Conservation (phyloP, 2,888 invertebrate species). For the Argyresthia goedartella region DNA sequence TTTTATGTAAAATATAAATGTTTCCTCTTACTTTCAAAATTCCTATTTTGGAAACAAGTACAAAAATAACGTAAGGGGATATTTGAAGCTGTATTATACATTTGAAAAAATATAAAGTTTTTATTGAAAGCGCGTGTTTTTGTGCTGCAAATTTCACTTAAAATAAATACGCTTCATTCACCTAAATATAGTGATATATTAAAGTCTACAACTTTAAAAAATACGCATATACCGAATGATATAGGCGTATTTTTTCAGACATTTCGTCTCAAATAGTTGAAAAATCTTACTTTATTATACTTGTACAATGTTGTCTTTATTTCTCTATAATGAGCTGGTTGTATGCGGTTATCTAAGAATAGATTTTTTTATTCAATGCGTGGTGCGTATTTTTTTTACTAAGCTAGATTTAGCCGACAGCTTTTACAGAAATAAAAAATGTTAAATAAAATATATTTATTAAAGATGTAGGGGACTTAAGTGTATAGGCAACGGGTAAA, state of each 20-base stretch:
- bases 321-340: not conserved
- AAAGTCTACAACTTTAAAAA: not conserved
- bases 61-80: not conserved
- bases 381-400: slow-evolving; percentile 23
- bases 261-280: not conserved
- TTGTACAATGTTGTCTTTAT: slow-evolving; percentile 6
- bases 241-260: not conserved
- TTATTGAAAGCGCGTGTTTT: not conserved
- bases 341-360: not conserved
- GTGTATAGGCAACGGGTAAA: slow-evolving; percentile 33
- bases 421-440: slow-evolving; percentile 11
- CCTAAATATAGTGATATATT: not conserved
- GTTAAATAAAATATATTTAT: slow-evolving; percentile 14
- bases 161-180: not conserved
- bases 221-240: too few relatives aligned
- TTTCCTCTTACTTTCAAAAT: slow-evolving; percentile 11
- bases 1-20: slow-evolving; percentile 4
- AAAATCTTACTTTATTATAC: not conserved
- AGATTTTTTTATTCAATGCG: slow-evolving; percentile 8
- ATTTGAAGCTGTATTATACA: not conserved
- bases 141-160: not conserved
- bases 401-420: slow-evolving; percentile 7
- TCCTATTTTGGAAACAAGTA: not conserved
- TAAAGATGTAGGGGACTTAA: slow-evolving; percentile 10
- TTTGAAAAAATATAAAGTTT: slow-evolving; percentile 1